Base-by-base conservation (phyloP, 2,888 invertebrate species). In the Morinoia aosen region DNA sequence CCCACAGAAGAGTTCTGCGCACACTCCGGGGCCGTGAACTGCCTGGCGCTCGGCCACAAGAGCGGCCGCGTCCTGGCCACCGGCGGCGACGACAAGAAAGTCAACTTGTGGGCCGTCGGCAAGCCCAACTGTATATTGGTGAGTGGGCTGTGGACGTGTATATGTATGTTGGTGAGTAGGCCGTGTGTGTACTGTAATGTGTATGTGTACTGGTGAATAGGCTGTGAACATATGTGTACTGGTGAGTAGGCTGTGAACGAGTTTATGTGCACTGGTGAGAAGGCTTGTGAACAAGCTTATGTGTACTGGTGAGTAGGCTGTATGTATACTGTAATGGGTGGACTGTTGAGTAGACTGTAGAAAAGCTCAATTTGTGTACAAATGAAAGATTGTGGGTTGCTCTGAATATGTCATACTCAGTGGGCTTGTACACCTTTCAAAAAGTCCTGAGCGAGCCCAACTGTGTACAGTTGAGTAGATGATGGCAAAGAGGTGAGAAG, bases 61-160 rank as follows among this genome's bases (percentile, higher is more conserved):
- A 99, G 99, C 95, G 99, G 99, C 97, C 98, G 98, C 97, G 99
- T 99, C 95, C 98, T 99, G 97, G 99, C 98, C 90, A 99, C 99
- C 96, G 99, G 99, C 96, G 99, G 99, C 96, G 99, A 99, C 97
- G 99, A 99, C 97, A 98, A 99, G 97, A 99, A 99, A 97, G 99
- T 99, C 95, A 99, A 99, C 97, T 97, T 99, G 97, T 99, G 99
- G 99, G 99, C 99, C 33, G 98, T 99, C 96, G 99, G 99, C 88
- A 98, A 99, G 97, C 98, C 98, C 97, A 99, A 98, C 97, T 99
- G 99, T 97, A 98, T 99, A 97, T 98, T 99, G 99, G 99, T 99
- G 97, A 97, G 97, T 97, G 95, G 14, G 56, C 90, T 40, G 76
- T 76, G 76, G 10, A 33, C 25, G 76, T 0, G 33, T 33, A 3